These are phyloP conservation scores for Coracopsis vasa DNA, from an alignment of 2,113 vertebrate species.

Conservation along the genomic window DNA sequence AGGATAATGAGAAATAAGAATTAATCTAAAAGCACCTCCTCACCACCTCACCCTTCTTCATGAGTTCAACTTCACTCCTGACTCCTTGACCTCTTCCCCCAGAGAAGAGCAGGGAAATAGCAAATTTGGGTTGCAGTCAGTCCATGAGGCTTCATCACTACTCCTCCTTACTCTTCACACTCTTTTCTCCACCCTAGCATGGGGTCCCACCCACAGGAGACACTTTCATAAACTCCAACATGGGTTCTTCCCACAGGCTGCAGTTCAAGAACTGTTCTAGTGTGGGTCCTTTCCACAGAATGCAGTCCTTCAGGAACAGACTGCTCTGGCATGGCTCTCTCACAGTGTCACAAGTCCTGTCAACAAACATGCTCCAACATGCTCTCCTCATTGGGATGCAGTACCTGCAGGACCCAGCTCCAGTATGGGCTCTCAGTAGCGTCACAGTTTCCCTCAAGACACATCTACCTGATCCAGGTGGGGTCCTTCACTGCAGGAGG, in stretches of 20 bases:
- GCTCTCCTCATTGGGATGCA: background rate
- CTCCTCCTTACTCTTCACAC: background rate
- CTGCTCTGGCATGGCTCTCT: background rate
- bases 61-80: background rate
- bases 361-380: background rate
- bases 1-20: background rate
- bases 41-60: background rate
- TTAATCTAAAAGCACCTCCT: background rate
- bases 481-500: background rate
- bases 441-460: background rate
- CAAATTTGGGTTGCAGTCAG: background rate
- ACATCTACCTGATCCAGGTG: background rate
- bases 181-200: background rate
- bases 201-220: background rate
- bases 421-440: rapidly evolving
- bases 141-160: background rate
- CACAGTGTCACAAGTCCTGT: background rate
- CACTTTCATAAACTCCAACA: background rate
- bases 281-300: background rate
- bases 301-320: background rate
- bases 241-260: background rate
- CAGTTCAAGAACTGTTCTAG: background rate
- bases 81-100: background rate
- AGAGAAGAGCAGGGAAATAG: rapidly evolving
- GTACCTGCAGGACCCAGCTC: background rate